A percentile compares a stretch with the other conserved stretches of the same genome.
Evolutionary conservation across 2,113 vertebrate genomes (phyloP).

Genomic region (Bos taurus): ARS-UCD2.0 NC_037350.1:49052001-49052500

Average conservation of each 20-base stretch:
- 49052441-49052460: not conserved
- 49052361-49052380: not conserved
- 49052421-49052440: not conserved
- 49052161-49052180: not conserved
- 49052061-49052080: not conserved
- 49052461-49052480: not conserved
- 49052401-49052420: not conserved
- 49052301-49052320: not conserved
- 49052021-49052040: not conserved
- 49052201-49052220: too few relatives aligned
- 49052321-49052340: not conserved
- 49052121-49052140: not conserved
- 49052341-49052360: not conserved
- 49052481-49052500: not conserved
- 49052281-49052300: not conserved
- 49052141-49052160: not conserved
- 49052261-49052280: rapidly evolving
- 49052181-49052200: not conserved
- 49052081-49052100: not conserved
- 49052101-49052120: not conserved
- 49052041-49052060: not conserved
- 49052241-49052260: too few relatives aligned
- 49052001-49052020: not conserved
- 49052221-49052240: not conserved
- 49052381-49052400: not conserved